Evolutionary conservation across 2,888 invertebrate species (phyloP), one percentile per base, ranked within the genome.

Genomic region (Parnassius orleans): DNA sequence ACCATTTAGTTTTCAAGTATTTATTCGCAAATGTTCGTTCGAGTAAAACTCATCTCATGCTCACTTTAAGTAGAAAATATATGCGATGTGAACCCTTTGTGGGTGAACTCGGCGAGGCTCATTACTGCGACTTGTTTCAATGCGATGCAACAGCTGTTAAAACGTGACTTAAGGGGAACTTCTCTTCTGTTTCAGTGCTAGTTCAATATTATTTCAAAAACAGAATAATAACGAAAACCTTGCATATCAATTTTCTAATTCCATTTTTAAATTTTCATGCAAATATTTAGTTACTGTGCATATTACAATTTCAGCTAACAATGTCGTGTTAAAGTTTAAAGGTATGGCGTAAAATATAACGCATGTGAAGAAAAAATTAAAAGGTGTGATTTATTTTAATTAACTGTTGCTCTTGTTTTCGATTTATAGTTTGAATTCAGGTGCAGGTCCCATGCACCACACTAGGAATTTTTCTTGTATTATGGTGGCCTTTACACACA

Each of bases 71-170:
- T 15, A 47, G 24, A 54, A 50, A 54, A 12, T 51, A 14, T 52
- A 51, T 58, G 43, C 11, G 48, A 19, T 12, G 41, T 15, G 43
- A 56, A 60, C 19, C 60, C 43, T 60, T 48, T 24, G 50, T 44
- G 54, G 24, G 41, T 41, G 60, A 61, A 52, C 46, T 61, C 51
- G 44, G 53, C 48, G 53, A 53, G 53, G 53, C 57, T 61, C 61
- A 61, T 61, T 61, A 61, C 57, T 61, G 61, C 42, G 56, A 52
- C 51, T 56, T 47, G 53, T 61, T 61, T 61, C 56, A 57, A 61
- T 61, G 61, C 57, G 57, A 53, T 48, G 46, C 57, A 41, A 15
- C 52, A 52, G 52, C 33, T 61, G 61, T 46, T 61, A 57, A 53
- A 57, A 61, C 53, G 57, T 61, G 53, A 57, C 61, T 48, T 53